A percentile compares a stretch with the other conserved stretches of the same genome.
phyloP scores from a whole-genome alignment of 2,113 vertebrate species.

The Climacteris rufus region DNA sequence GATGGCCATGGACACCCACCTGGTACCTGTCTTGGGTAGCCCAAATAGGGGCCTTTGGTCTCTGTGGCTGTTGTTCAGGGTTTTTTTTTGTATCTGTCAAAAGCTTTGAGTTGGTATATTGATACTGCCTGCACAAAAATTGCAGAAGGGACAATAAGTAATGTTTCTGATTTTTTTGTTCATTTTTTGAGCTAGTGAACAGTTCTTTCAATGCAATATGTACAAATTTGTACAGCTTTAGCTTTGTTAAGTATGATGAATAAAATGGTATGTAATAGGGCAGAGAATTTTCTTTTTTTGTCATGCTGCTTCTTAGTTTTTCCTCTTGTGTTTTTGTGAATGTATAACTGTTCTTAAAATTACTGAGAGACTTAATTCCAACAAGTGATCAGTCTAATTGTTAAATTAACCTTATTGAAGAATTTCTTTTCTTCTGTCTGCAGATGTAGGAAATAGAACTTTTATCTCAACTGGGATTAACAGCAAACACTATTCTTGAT shows the following conservation, averaged over 20 bases:
- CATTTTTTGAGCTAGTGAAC: neutral
- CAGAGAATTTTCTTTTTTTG: neutral
- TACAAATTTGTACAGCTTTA: slow-evolving; percentile 19
- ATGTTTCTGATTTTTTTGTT: neutral
- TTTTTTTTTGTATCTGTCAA: neutral
- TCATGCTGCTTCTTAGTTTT: neutral
- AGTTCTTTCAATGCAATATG: neutral
- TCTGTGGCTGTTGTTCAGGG: neutral
- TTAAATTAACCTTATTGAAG: neutral
- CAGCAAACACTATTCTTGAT: neutral
- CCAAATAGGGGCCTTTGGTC: neutral
- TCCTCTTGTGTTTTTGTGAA: neutral
- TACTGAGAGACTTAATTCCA: neutral
- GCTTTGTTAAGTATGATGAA: neutral
- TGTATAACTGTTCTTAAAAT: neutral
- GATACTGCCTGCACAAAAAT: neutral
- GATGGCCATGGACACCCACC: neutral
- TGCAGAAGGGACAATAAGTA: neutral
- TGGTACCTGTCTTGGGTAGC: neutral
- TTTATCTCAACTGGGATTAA: neutral
- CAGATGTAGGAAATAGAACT: neutral
- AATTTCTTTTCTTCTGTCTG: neutral
- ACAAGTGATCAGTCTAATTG: neutral
- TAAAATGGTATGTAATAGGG: slow-evolving; percentile 15
- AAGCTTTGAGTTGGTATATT: neutral